phyloP scores from a whole-genome alignment of 2,113 vertebrate genomes.

The Chlorodrepanis virens region DNA sequence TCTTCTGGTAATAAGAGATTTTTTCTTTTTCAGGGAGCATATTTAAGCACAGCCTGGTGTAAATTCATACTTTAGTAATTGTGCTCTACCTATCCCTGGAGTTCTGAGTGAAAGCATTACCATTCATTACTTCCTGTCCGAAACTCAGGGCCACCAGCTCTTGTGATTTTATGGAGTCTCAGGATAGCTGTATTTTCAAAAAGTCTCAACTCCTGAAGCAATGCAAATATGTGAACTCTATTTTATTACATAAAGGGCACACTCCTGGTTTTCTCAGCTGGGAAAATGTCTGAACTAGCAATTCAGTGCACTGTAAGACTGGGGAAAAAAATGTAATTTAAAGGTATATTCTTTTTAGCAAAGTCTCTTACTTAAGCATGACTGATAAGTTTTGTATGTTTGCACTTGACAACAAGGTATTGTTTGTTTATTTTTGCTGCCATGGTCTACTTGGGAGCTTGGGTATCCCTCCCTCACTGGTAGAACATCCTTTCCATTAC shows the following conservation, averaged over 20 bases:
- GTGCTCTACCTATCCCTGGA: neutral
- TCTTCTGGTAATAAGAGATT: neutral
- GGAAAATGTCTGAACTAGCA: neutral
- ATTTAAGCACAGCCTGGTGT: neutral
- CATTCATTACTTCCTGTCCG: constrained; percentile 30
- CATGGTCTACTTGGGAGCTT: neutral
- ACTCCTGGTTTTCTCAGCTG: neutral
- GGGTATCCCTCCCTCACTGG: neutral
- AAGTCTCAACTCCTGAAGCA: constrained; percentile 34
- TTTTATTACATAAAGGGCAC: neutral
- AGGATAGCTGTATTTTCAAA: constrained; percentile 21
- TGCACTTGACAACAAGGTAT: neutral
- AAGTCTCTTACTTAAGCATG: neutral
- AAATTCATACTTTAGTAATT: neutral
- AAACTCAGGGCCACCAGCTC: neutral
- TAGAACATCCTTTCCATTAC: neutral
- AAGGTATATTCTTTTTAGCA: neutral
- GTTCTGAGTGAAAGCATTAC: neutral
- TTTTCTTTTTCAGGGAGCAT: neutral
- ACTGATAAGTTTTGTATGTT: neutral
- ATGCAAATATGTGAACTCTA: neutral
- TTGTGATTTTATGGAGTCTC: constrained; percentile 24
- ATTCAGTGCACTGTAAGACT: neutral
- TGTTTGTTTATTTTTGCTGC: neutral
- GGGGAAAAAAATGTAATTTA: neutral